Percentiles rank a stretch among this genome's conserved stretches.
Evolutionary conservation across 2,113 vertebrate genomes (phyloP).

Genomic region (Oryzias curvinotus): DNA sequence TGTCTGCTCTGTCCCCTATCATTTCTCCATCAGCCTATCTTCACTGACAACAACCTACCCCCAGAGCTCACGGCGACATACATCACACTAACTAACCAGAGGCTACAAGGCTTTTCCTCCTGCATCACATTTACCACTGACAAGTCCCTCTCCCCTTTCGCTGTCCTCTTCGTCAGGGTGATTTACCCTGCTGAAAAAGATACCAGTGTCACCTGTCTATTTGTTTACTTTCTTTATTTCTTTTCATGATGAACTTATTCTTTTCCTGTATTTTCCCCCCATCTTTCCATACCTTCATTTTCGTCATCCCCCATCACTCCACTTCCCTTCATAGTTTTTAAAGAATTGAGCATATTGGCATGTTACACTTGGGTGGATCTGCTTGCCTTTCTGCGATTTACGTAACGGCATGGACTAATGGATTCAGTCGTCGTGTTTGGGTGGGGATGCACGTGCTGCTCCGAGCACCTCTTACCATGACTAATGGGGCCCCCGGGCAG

Average conservation of each 20-base stretch:
- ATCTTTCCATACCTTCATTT: constrained; percentile 3
- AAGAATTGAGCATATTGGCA: constrained; percentile 76
- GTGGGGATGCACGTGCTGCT: constrained; percentile 61
- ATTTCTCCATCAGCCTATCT: constrained; percentile 60
- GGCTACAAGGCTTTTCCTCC: constrained; percentile 38
- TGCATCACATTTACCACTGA: constrained; percentile 41
- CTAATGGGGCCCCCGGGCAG: constrained; percentile 76
- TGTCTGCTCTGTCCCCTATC: constrained; percentile 63
- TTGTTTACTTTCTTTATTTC: constrained; percentile 11
- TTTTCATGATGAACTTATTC: background rate
- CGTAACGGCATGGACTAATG: constrained; percentile 84
- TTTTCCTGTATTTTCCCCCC: constrained; percentile 1
- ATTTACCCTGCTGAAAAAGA: constrained; percentile 12
- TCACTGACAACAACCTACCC: constrained; percentile 33
- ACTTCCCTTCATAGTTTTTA: constrained; percentile 44
- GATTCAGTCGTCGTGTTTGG: constrained; percentile 80
- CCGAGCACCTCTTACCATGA: constrained; percentile 78
- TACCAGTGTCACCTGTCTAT: constrained; percentile 46
- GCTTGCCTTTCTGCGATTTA: constrained; percentile 75
- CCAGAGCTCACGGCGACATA: constrained; percentile 45
- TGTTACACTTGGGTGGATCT: constrained; percentile 80
- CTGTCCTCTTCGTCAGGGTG: constrained; percentile 17
- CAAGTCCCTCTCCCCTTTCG: constrained; percentile 28
- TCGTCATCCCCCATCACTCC: constrained; percentile 16
- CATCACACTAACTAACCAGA: constrained; percentile 66